Conservation (phyloP, 2,797 vertebrate species). For the Cyclura pinguis region DNA sequence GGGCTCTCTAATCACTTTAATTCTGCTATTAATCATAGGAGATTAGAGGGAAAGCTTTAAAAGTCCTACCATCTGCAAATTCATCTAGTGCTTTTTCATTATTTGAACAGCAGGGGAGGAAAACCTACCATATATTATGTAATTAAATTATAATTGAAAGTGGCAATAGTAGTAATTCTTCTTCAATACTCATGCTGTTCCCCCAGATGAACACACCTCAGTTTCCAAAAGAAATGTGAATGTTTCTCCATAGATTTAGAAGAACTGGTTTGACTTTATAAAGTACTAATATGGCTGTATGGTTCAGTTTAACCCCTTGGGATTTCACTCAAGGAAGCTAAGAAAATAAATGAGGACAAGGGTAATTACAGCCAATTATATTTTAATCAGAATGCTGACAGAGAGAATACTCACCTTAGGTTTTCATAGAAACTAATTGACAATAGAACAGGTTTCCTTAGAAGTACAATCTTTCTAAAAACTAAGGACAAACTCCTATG, state of each 20-base stretch:
- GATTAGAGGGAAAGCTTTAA: slow-evolving; percentile 24
- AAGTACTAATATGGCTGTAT: neutral
- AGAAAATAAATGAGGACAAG: slow-evolving; percentile 19
- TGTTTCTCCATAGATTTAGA: slow-evolving; percentile 3
- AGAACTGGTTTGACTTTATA: neutral
- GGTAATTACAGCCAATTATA: slow-evolving; percentile 30
- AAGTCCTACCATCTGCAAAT: slow-evolving; percentile 23
- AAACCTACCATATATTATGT: slow-evolving; percentile 18
- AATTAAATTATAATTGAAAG: slow-evolving; percentile 30
- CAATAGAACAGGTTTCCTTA: slow-evolving; percentile 20
- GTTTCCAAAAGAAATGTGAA: slow-evolving; percentile 1
- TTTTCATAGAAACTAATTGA: slow-evolving; percentile 35
- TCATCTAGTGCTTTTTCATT: slow-evolving; percentile 16
- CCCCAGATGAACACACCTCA: slow-evolving; percentile 7
- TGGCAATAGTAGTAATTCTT: slow-evolving; percentile 7
- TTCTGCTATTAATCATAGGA: slow-evolving; percentile 18
- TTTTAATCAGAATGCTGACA: slow-evolving; percentile 12
- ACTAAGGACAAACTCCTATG: neutral
- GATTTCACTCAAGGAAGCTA: neutral
- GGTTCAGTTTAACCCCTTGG: slow-evolving; percentile 9
- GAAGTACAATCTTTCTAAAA: neutral
- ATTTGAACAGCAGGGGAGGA: slow-evolving; percentile 28
- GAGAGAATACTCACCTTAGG: slow-evolving; percentile 30
- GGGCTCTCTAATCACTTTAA: slow-evolving; percentile 16
- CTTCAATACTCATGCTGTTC: slow-evolving; percentile 3